Percentiles rank a stretch among this genome's conserved stretches.
These are phyloP conservation scores for Heteropelma amictum DNA, from an alignment of 2,888 invertebrate genomes.

Conservation along the genomic window DNA sequence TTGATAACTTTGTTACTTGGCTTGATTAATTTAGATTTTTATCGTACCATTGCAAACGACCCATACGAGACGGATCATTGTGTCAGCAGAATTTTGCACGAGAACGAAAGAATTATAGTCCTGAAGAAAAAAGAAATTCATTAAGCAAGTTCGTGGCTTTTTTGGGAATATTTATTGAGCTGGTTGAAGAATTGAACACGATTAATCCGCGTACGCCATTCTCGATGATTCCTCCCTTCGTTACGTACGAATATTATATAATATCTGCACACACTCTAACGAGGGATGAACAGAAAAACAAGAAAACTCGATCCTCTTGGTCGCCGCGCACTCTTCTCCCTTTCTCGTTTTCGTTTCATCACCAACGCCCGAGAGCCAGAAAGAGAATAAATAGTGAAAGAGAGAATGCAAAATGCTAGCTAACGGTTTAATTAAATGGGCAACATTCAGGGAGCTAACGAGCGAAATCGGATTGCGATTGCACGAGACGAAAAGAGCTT, in stretches of 20 bases:
- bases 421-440: constrained; percentile 49
- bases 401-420: constrained; percentile 22
- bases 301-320: too few relatives aligned
- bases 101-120: too few relatives aligned
- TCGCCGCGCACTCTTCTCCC: neutral
- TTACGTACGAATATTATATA: constrained; percentile 7
- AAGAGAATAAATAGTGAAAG: constrained; percentile 1
- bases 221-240: neutral
- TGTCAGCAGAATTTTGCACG: too few relatives aligned
- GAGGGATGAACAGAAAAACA: constrained; percentile 18
- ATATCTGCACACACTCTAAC: constrained; percentile 19
- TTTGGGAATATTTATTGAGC: too few relatives aligned
- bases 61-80: too few relatives aligned
- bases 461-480: constrained; percentile 39
- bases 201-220: neutral
- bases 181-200: neutral
- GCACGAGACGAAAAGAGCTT: constrained; percentile 1
- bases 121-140: too few relatives aligned
- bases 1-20: too few relatives aligned
- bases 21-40: too few relatives aligned
- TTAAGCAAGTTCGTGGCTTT: too few relatives aligned
- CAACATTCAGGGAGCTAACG: constrained; percentile 46
- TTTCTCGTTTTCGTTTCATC: neutral
- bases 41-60: too few relatives aligned
- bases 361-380: neutral